Evolutionary conservation across 2,113 vertebrate species (phyloP), one percentile per base, ranked within the genome.

Genomic region (Apistogramma diplotaenia): DNA sequence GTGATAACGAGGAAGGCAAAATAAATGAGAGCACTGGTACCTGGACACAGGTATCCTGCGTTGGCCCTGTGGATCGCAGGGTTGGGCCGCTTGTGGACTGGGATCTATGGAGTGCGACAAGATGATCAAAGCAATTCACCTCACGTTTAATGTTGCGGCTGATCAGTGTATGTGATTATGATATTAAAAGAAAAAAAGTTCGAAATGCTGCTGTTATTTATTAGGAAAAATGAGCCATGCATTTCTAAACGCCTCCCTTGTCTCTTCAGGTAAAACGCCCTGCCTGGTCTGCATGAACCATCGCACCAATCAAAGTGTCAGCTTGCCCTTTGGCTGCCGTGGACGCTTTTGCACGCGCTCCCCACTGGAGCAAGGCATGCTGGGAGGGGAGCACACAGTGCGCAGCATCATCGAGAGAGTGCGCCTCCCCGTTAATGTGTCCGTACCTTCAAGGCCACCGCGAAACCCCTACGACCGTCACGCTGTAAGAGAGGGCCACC

Each of bases 261-360:
- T 58, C n/a, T 67, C 70, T 29, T 8, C 86, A 91, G 97, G 97
- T 94, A 99, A 98, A 95, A 98, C 98, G 92, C 98, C 98, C 16
- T 99, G 98, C 29, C 92, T 99, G 88, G 98, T 99, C 93, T 99
- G 98, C 85, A 96, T 99, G 97, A 99, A 99, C 94, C 98, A 99
- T 87, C 97, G 98, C 89, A 99, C 98, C 94, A 99, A 98, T 53
- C 98, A 99, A 95, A 99, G 98, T 85, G 93, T 99, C 85, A 98
- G 98, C 93, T 93, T 99, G 54, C 98, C 98, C 60, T 99, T 99
- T 88, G 97, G 97, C 92, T 99, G 98, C 94, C 96, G 96, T 29
- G 98, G 98, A 33, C 97, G 96, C 87, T 99, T 99, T 93, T 98
- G 98, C 94, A 99, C 98, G 0, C 98, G 98, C 80, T 99, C 97